Evolutionary conservation across 2,888 invertebrate genomes (phyloP), one percentile per base, ranked within the genome.

Genomic region (Caenorhabditis drosophilae): DNA sequence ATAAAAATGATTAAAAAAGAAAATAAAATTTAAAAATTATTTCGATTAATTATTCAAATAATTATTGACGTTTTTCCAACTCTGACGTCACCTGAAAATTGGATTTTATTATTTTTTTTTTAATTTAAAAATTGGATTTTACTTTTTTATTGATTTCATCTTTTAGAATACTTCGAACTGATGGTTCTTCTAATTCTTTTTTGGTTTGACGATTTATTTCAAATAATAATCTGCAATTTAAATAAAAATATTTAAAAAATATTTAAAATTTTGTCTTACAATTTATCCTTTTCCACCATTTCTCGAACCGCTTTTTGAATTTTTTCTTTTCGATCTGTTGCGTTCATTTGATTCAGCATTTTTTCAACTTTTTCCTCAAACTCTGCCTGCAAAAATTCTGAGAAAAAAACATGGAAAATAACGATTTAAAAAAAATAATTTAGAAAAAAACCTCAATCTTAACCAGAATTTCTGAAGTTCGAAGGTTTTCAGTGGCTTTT

Each of bases 171-270:
- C 56, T 48, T 7, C 25, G 11, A 4, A 54, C 50, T 38, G 42
- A 54, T n/a, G 31, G 15, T 45, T 58, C 35, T 12, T 63, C 41
- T 25, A 63, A 34, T 20, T 63, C 63, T 1, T n/a, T 23, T 0
- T 50, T 42, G 4, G 50, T 48, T 25, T 53, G 57, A n/a, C 54
- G 46, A 25, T 58, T 53, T 11, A 58, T 58, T 34, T 63, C 58
- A 35, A 52, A 44, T 1, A 36, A 41, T 35, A 49, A 50, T 47
- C 63, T 57, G 46, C 22, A 61, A 47, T 1, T 34, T 6, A n/a
- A n/a, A n/a, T n/a, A 2, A 7, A 34, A 26, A 15, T 9, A 42
- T 45, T 22, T 22, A 27, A 40, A 18, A 26, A 40, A 26, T 15
- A 27, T 15, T 6, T 18, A 15, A 20, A n/a, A 16, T 25, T 40